Percentiles rank a stretch among this genome's conserved stretches.
These are phyloP conservation scores for Drosophila setifemur DNA, from an alignment of 1,140 invertebrate species.

Conservation along the genomic window DNA sequence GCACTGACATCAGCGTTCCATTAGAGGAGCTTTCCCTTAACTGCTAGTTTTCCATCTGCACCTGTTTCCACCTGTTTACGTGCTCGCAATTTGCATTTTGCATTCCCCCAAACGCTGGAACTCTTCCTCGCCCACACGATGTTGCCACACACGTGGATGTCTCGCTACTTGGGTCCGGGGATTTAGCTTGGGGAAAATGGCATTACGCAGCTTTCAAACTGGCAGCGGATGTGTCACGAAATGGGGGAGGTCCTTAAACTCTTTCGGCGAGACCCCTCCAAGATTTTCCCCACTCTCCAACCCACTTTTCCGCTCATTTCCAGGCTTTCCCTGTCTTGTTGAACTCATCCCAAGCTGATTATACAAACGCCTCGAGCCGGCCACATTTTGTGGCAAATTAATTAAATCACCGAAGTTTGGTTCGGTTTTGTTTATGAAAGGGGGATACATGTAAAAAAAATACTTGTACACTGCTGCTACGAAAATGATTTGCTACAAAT, in stretches of 20 bases:
- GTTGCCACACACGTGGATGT: conserved; percentile 25
- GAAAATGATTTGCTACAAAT: too few species aligned
- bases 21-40: conserved; percentile 25
- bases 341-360: conserved; percentile 44
- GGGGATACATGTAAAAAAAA: not conserved
- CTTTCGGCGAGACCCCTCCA: too few species aligned
- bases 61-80: conserved; percentile 58
- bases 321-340: not conserved
- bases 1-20: conserved; percentile 1
- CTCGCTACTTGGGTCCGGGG: conserved; percentile 8
- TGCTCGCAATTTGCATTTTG: conserved; percentile 58
- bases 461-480: too few species aligned
- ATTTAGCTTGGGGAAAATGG: conserved; percentile 47
- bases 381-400: conserved; percentile 77
- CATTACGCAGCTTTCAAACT: conserved; percentile 47
- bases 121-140: not conserved
- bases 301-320: not conserved
- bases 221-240: conserved; percentile 48
- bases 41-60: conserved; percentile 7
- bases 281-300: not conserved
- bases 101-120: not conserved
- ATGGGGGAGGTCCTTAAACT: not conserved
- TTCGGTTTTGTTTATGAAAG: not conserved
- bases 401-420: conserved; percentile 56
- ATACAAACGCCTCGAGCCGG: conserved; percentile 40